Percentiles rank a stretch among this genome's conserved stretches.
Conservation (phyloP, 2,797 vertebrate genomes). For the Pseudopleuronectes americanus region DNA sequence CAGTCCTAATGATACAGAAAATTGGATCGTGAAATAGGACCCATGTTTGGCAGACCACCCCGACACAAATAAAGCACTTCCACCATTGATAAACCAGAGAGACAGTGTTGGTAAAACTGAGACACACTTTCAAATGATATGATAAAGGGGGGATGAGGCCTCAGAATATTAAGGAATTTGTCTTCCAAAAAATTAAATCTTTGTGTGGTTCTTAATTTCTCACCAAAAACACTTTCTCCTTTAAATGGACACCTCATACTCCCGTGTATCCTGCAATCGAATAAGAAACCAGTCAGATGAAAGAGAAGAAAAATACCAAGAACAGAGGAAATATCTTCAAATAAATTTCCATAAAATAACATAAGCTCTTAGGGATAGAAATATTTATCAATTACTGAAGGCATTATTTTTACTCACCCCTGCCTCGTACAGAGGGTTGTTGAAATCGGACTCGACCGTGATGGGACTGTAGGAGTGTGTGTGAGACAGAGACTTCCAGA, state of each 20-base stretch:
- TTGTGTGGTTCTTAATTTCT: conserved; percentile 53
- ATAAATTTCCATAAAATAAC: too few relatives aligned
- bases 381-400: not conserved
- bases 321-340: too few relatives aligned
- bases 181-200: conserved; percentile 57
- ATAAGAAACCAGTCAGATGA: conserved; percentile 30
- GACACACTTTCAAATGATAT: conserved; percentile 23
- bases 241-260: conserved; percentile 96
- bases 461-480: conserved; percentile 95
- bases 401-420: conserved; percentile 83
- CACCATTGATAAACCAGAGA: conserved; percentile 31
- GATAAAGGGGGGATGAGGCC: conserved; percentile 60
- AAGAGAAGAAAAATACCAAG: not conserved
- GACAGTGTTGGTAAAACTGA: conserved; percentile 28
- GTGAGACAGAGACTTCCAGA: conserved; percentile 92
- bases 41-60: conserved; percentile 51
- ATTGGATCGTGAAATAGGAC: conserved; percentile 64
- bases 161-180: conserved; percentile 72
- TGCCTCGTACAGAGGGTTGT: conserved; percentile 95
- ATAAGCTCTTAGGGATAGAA: not conserved
- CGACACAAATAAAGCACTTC: conserved; percentile 54
- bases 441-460: conserved; percentile 94
- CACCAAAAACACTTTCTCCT: conserved; percentile 45
- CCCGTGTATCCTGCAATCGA: conserved; percentile 88
- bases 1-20: conserved; percentile 77